phyloP scores from a whole-genome alignment of 1,140 invertebrate genomes.

The Drosophila willistoni region DNA sequence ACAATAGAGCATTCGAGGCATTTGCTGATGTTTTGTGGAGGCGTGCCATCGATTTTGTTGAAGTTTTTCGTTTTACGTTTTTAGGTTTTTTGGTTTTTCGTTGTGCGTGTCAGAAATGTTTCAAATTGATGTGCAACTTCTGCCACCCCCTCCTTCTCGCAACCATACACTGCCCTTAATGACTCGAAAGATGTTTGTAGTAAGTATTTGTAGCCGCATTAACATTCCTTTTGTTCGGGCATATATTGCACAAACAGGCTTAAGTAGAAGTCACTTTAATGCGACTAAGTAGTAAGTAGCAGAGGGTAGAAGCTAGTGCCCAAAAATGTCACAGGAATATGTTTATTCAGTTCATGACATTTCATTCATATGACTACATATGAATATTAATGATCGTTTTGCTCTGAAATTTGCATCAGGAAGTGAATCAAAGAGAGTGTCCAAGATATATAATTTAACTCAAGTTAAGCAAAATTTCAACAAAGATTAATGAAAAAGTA shows the following conservation, averaged over 20 bases:
- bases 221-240: conserved; percentile 66
- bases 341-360: not conserved
- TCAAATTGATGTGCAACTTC: conserved; percentile 77
- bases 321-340: conserved; percentile 30
- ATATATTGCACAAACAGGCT: conserved; percentile 63
- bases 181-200: conserved; percentile 68
- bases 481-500: conserved; percentile 25
- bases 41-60: conserved; percentile 63
- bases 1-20: conserved; percentile 44
- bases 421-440: conserved; percentile 29
- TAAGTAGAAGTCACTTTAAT: conserved; percentile 44
- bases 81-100: conserved; percentile 3
- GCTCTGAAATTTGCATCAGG: conserved; percentile 45
- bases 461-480: conserved; percentile 29
- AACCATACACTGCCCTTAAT: conserved; percentile 42
- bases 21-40: conserved; percentile 52
- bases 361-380: conserved; percentile 6
- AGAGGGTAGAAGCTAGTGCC: conserved; percentile 2
- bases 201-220: conserved; percentile 62
- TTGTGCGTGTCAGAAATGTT: conserved; percentile 65
- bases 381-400: conserved; percentile 67
- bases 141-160: conserved; percentile 36
- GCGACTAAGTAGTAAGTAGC: conserved; percentile 20
- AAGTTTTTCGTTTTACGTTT: conserved; percentile 7
- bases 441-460: not conserved